A percentile compares a stretch with the other conserved stretches of the same genome.
Evolutionary conservation across 2,113 vertebrate species (phyloP).

Genomic region (Platanista minor): DNA sequence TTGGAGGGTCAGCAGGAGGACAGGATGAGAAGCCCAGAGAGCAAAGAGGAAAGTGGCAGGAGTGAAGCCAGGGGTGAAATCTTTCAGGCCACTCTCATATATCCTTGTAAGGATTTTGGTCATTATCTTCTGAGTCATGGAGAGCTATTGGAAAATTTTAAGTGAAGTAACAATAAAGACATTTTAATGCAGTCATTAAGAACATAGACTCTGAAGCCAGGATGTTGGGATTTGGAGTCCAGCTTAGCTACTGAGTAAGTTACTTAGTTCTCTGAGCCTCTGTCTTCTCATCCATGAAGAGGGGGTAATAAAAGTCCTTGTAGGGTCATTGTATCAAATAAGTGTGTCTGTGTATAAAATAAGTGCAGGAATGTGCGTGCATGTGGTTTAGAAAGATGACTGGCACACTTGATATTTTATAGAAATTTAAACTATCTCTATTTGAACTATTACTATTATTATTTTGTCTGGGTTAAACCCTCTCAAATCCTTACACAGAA

Average conservation of each 20-base stretch:
- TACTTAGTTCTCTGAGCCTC: background rate
- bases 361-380: background rate
- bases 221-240: background rate
- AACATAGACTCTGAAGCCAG: background rate
- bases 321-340: background rate
- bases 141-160: background rate
- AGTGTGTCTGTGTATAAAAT: background rate
- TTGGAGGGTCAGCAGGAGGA: background rate
- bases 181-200: background rate
- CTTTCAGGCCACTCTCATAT: background rate
- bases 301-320: background rate
- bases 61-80: background rate
- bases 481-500: background rate
- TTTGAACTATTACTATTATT: background rate
- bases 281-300: background rate
- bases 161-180: too few relatives aligned
- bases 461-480: background rate
- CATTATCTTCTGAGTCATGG: background rate
- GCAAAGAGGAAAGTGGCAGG: too few relatives aligned
- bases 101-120: background rate
- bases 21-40: background rate
- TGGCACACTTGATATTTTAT: background rate
- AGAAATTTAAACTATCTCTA: background rate
- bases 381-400: background rate
- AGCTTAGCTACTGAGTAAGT: background rate